Conservation (phyloP, 2,888 invertebrate species). For the Apantesis nais region DNA sequence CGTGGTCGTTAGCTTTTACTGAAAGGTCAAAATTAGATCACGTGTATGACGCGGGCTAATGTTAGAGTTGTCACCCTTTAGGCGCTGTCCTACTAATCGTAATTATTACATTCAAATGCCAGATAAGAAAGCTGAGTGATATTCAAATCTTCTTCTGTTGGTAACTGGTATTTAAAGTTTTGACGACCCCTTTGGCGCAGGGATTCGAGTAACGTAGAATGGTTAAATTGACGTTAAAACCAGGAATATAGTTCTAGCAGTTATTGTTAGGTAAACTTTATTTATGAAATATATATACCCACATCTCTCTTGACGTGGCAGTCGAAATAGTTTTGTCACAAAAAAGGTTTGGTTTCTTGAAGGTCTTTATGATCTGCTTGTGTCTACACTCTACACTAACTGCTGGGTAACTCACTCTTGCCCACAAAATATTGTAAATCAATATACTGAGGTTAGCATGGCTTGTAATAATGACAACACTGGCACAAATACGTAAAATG, state of each 20-base stretch:
- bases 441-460: too few relatives aligned
- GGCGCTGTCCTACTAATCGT: slow-evolving; percentile 18
- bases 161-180: not conserved
- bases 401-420: too few relatives aligned
- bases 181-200: not conserved
- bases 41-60: slow-evolving; percentile 25
- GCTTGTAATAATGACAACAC: too few relatives aligned
- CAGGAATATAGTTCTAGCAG: not conserved
- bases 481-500: too few relatives aligned
- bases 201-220: not conserved
- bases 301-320: not conserved
- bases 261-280: not conserved
- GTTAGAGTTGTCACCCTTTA: slow-evolving; percentile 23
- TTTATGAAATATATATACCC: not conserved
- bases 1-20: too few relatives aligned
- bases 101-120: slow-evolving; percentile 32
- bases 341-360: not conserved
- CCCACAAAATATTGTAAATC: too few relatives aligned
- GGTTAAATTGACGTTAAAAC: not conserved
- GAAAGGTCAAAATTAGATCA: slow-evolving; percentile 53
- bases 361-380: not conserved
- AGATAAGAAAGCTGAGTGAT: slow-evolving; percentile 12
- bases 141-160: not conserved
- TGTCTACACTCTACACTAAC: too few relatives aligned
- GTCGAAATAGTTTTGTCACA: not conserved